Conservation (phyloP, 2,797 vertebrate genomes). For the Cossypha caffra region DNA sequence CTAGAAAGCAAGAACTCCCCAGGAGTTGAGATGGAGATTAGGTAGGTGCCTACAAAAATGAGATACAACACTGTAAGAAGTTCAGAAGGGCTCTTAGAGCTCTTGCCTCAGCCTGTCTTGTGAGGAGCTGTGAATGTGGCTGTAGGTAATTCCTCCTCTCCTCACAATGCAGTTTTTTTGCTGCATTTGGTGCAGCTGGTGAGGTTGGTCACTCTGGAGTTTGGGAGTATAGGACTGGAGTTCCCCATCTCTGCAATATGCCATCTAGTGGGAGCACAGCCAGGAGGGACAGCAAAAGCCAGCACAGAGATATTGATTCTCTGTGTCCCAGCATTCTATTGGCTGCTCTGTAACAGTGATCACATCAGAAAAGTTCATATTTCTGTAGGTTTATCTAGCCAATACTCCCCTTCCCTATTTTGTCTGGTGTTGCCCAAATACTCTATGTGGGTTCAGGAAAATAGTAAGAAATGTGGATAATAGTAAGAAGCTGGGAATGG, state of each 20-base stretch:
- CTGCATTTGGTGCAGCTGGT: neutral
- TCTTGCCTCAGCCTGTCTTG: neutral
- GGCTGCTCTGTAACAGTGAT: neutral
- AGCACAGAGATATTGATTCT: neutral
- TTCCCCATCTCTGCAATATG: neutral
- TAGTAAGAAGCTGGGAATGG: neutral
- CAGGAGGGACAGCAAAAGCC: neutral
- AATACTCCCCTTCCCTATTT: neutral
- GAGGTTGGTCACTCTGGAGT: accelerated
- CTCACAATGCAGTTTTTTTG: neutral
- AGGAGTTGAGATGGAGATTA: neutral
- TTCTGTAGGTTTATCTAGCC: neutral
- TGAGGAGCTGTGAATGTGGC: neutral
- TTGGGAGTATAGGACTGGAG: neutral
- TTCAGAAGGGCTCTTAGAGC: neutral
- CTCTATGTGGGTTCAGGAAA: neutral
- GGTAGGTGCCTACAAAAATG: neutral
- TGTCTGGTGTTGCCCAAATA: neutral
- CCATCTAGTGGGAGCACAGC: neutral
- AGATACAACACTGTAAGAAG: neutral
- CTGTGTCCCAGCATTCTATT: neutral
- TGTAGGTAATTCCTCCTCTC: neutral
- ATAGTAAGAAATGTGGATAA: neutral
- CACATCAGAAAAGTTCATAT: neutral
- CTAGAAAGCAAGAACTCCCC: neutral